Percentiles rank a stretch among this genome's conserved stretches.
Conservation (phyloP, 2,888 invertebrate genomes). For the Holacanthella duospinosa region DNA sequence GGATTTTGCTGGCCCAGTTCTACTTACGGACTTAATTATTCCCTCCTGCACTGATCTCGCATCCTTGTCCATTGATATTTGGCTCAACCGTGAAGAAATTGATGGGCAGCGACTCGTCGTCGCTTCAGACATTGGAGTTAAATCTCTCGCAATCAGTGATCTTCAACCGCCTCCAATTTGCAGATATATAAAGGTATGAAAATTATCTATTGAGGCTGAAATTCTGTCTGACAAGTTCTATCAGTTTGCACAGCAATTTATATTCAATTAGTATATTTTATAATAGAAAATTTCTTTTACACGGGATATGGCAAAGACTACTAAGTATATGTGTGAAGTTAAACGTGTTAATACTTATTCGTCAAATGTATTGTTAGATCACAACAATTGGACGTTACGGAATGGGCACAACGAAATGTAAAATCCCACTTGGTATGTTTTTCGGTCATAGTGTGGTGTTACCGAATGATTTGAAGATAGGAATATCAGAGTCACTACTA, state of each 20-base stretch:
- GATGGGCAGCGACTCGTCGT: constrained; percentile 75
- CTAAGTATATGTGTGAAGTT: too few relatives aligned
- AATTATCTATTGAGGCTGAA: background rate
- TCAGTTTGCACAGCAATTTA: too few relatives aligned
- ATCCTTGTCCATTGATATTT: constrained; percentile 77
- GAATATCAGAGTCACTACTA: constrained; percentile 13
- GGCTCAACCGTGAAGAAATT: constrained; percentile 74
- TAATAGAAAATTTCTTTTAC: too few relatives aligned
- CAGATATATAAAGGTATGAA: constrained; percentile 67
- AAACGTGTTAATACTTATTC: too few relatives aligned
- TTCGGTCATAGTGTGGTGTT: constrained; percentile 78
- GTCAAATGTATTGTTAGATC: too few relatives aligned
- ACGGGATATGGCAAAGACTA: too few relatives aligned
- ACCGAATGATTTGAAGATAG: constrained; percentile 47
- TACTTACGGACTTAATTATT: constrained; percentile 75
- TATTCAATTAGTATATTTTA: too few relatives aligned
- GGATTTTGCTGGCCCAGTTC: constrained; percentile 76
- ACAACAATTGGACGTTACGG: constrained; percentile 85
- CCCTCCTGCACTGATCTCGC: constrained; percentile 51
- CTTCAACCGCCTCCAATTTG: constrained; percentile 83
- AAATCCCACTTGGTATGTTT: constrained; percentile 85
- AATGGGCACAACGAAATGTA: constrained; percentile 78
- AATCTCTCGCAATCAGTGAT: constrained; percentile 74
- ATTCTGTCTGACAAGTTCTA: too few relatives aligned
- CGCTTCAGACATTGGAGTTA: constrained; percentile 74